Base-by-base conservation (phyloP, 2,113 vertebrate genomes). In the Chloebia gouldiae region DNA sequence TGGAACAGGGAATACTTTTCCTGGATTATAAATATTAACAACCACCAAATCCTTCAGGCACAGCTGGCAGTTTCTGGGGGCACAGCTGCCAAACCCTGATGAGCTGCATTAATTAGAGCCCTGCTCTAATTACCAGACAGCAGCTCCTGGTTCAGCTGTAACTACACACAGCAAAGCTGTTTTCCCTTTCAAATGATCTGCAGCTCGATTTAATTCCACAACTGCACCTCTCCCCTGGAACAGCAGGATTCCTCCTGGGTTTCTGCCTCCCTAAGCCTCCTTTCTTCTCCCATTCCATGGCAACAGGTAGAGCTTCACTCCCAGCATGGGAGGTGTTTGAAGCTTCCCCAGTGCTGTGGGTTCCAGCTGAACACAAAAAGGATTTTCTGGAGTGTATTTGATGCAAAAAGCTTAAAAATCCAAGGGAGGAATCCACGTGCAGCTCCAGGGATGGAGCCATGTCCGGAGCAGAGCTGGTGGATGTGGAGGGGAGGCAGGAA, bases 81-180 rank as follows among this genome's bases (percentile, higher is more conserved):
- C 93, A 86, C 94, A 96, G 96, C 92, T 96, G 97, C 96, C 97
- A 97, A 66, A 60, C 78, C 93, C 92, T 69, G 56, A 94, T 61
- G 31, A 17, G 57, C 86, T 76, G 91, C 45, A 10, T 88, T 98
- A 97, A 98, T 96, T 96, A 97, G 77, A 93, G 92, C 94, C 0
- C 0, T 0, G 3, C 57, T 56, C 19, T 96, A 97, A 98, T 98
- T 98, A 96, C 93, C n/a, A 82, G 61, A 57, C 30, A 56, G 91
- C 27, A 35, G 95, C 96, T 95, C 94, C 25, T 68, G 95, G 59
- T 93, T 73, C 80, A 93, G 97, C 77, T 92, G 88, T 96, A 96
- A 95, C 93, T 95, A 96, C 96, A 95, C 85, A 93, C 86, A 93
- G 92, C 88, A 95, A 92, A 96, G 88, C 95, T 93, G 95, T 81